Evolutionary conservation across 1,140 invertebrate species (phyloP), one percentile per base, ranked within the genome.

Genomic region (Drosophila bipectinata): DNA sequence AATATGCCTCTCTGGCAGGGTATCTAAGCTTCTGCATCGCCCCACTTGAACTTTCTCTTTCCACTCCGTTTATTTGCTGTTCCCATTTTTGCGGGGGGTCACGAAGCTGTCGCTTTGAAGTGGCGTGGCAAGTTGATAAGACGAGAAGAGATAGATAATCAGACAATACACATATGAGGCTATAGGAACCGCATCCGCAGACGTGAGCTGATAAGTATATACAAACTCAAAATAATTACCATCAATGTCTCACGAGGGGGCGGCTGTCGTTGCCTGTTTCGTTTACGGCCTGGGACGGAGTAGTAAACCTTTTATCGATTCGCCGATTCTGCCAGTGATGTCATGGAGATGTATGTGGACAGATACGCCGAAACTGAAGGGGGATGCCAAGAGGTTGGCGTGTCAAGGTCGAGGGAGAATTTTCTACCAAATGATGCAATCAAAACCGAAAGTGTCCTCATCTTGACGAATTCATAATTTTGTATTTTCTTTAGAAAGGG

Each of bases 271-370:
- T 53, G 15, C 7, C 18, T 28, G 51, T 41, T 61, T 71, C 60
- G 52, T 60, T 80, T 63, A 63, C 26, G 62, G 54, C 44, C 62
- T 57, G 54, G 62, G n/a, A 32, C 28, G 30, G 47, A 64, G 26
- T 53, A 77, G 60, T 15, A 73, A 59, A 81, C 68, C 58, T 68
- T 82, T 74, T 81, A 81, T 81, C 79, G 79, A 81, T 81, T 82
- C 32, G 53, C 55, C 61, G 41, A 30, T 53, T 61, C 15, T 15
- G 62, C 12, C 18, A 49, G 79, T 81, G 79, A 82, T 77, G 80
- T 82, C 79, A 82, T 66, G 12, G 14, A 12, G 55, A 44, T 49
- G 39, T 58, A 9, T 48, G 21, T 54, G 34, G 39, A 28, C 14
- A 44, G 59, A 54, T 30, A 32, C 6, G 28, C 8, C 15, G 7